Conservation (phyloP, 1,140 invertebrate species). For the Calephelis virginiensis region DNA sequence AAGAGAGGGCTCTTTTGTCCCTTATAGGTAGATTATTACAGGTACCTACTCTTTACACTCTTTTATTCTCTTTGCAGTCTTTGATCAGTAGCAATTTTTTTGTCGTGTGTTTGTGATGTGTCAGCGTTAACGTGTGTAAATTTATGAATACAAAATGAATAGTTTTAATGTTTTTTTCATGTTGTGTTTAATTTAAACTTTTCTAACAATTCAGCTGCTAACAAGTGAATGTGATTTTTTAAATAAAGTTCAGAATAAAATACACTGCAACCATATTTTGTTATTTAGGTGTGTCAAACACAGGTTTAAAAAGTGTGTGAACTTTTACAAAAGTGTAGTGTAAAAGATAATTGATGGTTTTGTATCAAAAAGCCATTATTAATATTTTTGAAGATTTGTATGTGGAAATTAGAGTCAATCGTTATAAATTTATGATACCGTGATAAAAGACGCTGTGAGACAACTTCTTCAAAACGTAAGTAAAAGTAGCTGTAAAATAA, state of each 20-base stretch:
- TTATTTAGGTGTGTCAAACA: not conserved
- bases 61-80: too few species aligned
- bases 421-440: too few species aligned
- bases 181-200: not conserved
- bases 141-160: too few species aligned
- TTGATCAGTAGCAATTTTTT: too few species aligned
- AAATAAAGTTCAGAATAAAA: not conserved
- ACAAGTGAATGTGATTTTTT: not conserved
- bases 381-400: not conserved
- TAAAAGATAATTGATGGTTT: not conserved
- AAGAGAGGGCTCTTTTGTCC: too few species aligned
- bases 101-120: too few species aligned
- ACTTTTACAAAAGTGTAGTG: conserved; percentile 10
- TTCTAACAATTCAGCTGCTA: not conserved
- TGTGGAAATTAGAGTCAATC: not conserved
- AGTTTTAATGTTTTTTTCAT: too few species aligned
- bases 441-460: conserved; percentile 15
- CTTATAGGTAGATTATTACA: too few species aligned
- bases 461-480: conserved; percentile 21
- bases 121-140: too few species aligned
- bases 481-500: conserved; percentile 30
- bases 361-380: not conserved
- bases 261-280: not conserved
- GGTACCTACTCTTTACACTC: too few species aligned
- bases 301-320: conserved; percentile 15